Evolutionary conservation across 2,888 invertebrate species (phyloP).

Genomic region (Sminthurinus aureus): DNA sequence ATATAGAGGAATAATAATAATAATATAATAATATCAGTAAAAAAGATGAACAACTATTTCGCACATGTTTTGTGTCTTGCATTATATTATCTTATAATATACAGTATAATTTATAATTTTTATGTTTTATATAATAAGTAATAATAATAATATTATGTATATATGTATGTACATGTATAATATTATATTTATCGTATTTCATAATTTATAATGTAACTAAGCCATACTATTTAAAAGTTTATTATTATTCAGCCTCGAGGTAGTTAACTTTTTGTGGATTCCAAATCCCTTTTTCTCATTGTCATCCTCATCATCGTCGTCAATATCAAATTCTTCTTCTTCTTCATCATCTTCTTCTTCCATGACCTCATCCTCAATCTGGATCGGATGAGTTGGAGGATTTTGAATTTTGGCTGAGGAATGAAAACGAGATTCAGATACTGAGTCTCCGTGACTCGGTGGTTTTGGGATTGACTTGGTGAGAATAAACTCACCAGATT

Average conservation of each 20-base stretch:
- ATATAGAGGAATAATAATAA: too few species aligned
- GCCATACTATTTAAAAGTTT: slow-evolving; percentile 15
- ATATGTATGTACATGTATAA: too few species aligned
- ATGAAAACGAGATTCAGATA: slow-evolving; percentile 32
- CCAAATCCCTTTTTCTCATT: neutral
- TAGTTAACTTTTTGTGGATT: neutral
- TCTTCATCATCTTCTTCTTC: neutral
- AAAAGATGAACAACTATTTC: neutral
- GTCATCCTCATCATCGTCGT: neutral
- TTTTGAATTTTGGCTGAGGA: slow-evolving; percentile 13
- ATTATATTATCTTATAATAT: too few species aligned
- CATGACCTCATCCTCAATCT: neutral
- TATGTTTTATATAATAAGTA: too few species aligned
- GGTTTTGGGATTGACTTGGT: neutral
- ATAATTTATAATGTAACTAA: neutral
- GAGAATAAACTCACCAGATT: slow-evolving; percentile 21
- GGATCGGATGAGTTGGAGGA: slow-evolving; percentile 7
- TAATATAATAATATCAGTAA: too few species aligned
- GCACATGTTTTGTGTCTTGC: too few species aligned
- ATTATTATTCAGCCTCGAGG: slow-evolving; percentile 15
- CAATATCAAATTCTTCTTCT: neutral
- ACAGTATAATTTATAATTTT: too few species aligned
- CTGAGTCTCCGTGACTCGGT: slow-evolving; percentile 6
- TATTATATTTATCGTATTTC: too few species aligned
- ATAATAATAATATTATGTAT: too few species aligned